phyloP scores from a whole-genome alignment of 2,888 invertebrate genomes.

The Sphinx pinastri region DNA sequence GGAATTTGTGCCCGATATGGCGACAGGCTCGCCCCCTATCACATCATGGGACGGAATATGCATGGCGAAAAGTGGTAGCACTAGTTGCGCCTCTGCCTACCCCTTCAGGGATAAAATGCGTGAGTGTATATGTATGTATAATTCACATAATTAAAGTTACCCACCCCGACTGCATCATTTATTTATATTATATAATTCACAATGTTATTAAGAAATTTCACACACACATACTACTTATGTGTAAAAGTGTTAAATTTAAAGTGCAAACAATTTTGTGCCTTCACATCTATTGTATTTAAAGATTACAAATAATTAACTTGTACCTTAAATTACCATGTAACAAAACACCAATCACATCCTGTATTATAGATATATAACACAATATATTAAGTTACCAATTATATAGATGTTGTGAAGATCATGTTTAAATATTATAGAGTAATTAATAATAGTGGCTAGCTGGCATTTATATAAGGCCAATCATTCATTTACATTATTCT shows the following conservation, averaged over 20 bases:
- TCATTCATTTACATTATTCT: not conserved
- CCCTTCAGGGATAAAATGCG: too few relatives aligned
- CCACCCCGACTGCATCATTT: not conserved
- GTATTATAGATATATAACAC: conserved; percentile 7
- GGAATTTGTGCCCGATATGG: too few relatives aligned
- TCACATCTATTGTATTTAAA: conserved; percentile 33
- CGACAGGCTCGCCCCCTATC: too few relatives aligned
- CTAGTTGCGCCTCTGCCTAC: too few relatives aligned
- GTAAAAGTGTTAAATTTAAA: conserved; percentile 37
- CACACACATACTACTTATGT: not conserved
- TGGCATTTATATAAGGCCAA: not conserved
- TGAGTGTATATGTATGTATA: not conserved
- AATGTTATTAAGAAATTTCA: not conserved
- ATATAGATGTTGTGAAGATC: conserved; percentile 5
- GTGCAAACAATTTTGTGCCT: conserved; percentile 57
- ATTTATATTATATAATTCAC: conserved; percentile 9
- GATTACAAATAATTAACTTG: not conserved
- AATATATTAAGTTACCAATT: conserved; percentile 18
- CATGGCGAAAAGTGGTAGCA: too few relatives aligned
- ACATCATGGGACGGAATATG: too few relatives aligned
- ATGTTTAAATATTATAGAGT: not conserved
- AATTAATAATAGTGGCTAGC: not conserved
- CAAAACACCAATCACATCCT: not conserved
- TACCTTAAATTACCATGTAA: not conserved
- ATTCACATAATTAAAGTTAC: not conserved